Base-by-base conservation (phyloP, 2,113 vertebrate species). In the Gorsachius goisagi region DNA sequence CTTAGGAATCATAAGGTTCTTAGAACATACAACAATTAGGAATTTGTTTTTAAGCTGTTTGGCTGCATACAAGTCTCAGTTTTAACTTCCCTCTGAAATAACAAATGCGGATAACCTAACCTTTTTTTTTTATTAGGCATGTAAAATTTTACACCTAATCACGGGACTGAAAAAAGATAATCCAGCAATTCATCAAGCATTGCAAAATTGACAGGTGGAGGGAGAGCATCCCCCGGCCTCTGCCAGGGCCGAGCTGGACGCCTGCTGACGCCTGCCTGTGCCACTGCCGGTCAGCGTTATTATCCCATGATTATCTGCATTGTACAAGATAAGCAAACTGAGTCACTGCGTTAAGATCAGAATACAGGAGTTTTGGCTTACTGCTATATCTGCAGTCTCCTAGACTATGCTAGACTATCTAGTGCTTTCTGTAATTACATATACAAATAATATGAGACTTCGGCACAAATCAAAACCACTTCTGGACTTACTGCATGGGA, bases 351-450 rank as follows among this genome's bases (percentile, higher is more conserved):
- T 37, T 55, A 77, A 50, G 93, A 86, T 26, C 60, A 62, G 95
- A 69, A 37, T 0, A 6, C 15, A 27, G 75, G 58, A 88, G 12
- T 88, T 80, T 66, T 80, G 79, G n/a, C 9, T 73, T 6, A 27
- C 71, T 83, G 78, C 90, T 76, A 1, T 24, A 64, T 5, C 73
- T 77, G 52, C 88, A 62, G 63, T 8, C 77, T 88, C 60, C 73
- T 33, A 47, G 44, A 5, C 68, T 14, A 12, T 26, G 5, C 93
- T 58, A 74, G 30, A 22, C 85, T 63, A 26, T 14, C 78, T 47
- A 30, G 52, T 55, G 33, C 72, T 22, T 6, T 28, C 78, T 33
- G 0, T 39, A 64, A n/a, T n/a, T 5, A 3, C 22, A 2, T 0
- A n/a, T 19, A 10, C 6, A 47, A 74, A 47, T 6, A 10, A 15